phyloP scores from a whole-genome alignment of 2,797 vertebrate genomes.

The Spinus olivaceus region DNA sequence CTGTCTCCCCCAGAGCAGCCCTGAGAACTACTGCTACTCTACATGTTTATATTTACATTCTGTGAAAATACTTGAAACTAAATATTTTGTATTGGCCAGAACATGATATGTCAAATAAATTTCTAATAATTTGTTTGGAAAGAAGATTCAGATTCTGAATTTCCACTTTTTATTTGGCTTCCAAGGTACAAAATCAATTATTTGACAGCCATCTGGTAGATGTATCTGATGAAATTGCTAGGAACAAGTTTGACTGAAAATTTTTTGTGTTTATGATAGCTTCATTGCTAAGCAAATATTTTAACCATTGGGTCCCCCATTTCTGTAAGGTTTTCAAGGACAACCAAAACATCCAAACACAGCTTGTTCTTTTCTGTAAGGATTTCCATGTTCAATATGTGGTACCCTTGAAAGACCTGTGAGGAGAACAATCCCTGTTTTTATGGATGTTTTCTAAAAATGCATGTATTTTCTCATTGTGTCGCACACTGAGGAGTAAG shows the following conservation, averaged over 20 bases:
- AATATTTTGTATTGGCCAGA: not conserved
- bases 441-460: not conserved
- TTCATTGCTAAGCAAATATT: not conserved
- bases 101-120: not conserved
- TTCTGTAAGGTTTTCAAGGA: not conserved
- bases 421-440: not conserved
- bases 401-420: not conserved
- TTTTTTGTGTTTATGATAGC: not conserved
- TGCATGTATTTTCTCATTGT: not conserved
- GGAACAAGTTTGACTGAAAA: not conserved
- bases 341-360: not conserved
- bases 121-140: not conserved
- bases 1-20: not conserved
- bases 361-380: not conserved
- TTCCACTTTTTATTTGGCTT: not conserved
- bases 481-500: not conserved
- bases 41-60: not conserved
- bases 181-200: not conserved
- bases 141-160: not conserved
- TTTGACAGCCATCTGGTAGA: not conserved
- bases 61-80: not conserved
- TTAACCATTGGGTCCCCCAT: not conserved
- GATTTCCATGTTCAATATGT: not conserved
- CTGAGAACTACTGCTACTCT: not conserved
- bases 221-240: not conserved